Evolutionary conservation across 2,888 invertebrate species (phyloP).

Genomic region (Volucella bombylans): DNA sequence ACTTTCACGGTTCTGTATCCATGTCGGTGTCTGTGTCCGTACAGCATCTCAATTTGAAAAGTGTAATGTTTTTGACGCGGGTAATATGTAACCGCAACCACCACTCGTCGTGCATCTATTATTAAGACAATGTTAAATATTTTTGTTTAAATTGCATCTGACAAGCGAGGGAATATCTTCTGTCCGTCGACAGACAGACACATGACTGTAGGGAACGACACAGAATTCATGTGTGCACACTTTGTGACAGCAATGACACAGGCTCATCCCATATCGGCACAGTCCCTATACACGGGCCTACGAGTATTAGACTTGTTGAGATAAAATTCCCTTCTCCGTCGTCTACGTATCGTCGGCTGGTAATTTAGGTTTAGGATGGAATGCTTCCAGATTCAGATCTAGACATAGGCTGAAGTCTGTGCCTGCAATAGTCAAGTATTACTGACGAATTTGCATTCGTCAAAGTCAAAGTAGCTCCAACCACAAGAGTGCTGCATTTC

Average conservation of each 20-base stretch:
- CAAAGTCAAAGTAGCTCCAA: conserved; percentile 57
- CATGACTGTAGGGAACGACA: conserved; percentile 60
- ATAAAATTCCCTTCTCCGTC: conserved; percentile 13
- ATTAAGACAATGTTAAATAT: conserved; percentile 70
- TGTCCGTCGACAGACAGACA: conserved; percentile 67
- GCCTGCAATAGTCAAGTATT: conserved; percentile 39
- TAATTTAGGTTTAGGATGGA: too few relatives aligned
- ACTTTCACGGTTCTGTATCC: too few relatives aligned
- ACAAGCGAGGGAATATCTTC: conserved; percentile 69
- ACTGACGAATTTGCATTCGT: conserved; percentile 68
- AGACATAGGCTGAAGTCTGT: conserved; percentile 17
- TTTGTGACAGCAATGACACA: conserved; percentile 32
- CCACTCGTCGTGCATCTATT: conserved; percentile 66
- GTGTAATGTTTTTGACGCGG: conserved; percentile 64
- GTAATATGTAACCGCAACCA: conserved; percentile 71
- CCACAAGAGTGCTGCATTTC: background rate
- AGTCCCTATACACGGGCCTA: conserved; percentile 16
- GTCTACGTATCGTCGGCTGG: too few relatives aligned
- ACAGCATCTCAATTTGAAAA: conserved; percentile 55
- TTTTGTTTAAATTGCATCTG: conserved; percentile 71
- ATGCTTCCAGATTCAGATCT: background rate
- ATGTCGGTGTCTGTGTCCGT: too few relatives aligned
- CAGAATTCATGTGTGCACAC: conserved; percentile 49
- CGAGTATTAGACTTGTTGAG: conserved; percentile 9
- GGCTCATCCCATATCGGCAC: conserved; percentile 22